phyloP scores from a whole-genome alignment of 2,113 vertebrate species.

The Lamprotornis superbus region DNA sequence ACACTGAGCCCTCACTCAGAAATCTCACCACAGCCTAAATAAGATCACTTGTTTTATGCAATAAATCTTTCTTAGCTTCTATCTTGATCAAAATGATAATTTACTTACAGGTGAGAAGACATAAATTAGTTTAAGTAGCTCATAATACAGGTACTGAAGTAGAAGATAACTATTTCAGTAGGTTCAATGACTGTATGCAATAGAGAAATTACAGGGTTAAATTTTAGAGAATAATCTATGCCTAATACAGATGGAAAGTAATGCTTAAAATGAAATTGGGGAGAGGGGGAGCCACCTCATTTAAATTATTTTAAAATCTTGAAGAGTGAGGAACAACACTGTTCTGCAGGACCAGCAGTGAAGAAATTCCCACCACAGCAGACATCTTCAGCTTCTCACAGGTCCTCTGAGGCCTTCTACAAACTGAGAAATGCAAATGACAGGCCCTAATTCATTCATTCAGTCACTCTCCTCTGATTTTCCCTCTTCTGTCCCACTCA shows the following conservation, averaged over 20 bases:
- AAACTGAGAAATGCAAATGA: background rate
- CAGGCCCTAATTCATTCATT: background rate
- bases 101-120: background rate
- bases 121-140: background rate
- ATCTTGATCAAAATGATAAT: background rate
- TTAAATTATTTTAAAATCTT: background rate
- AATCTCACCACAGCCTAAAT: background rate
- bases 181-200: background rate
- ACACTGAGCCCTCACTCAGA: background rate
- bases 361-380: background rate
- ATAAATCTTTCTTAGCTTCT: background rate
- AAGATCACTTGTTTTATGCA: background rate
- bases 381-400: background rate
- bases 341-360: background rate
- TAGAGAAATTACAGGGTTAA: background rate
- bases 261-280: background rate
- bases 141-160: background rate
- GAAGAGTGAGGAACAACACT: background rate
- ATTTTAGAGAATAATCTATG: background rate
- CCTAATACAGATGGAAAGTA: background rate
- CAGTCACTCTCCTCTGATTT: background rate
- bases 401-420: background rate
- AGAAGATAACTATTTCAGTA: background rate
- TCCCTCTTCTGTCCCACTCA: background rate
- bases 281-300: background rate